Base-by-base conservation (phyloP, 2,797 vertebrate genomes). In the Argya squamiceps region DNA sequence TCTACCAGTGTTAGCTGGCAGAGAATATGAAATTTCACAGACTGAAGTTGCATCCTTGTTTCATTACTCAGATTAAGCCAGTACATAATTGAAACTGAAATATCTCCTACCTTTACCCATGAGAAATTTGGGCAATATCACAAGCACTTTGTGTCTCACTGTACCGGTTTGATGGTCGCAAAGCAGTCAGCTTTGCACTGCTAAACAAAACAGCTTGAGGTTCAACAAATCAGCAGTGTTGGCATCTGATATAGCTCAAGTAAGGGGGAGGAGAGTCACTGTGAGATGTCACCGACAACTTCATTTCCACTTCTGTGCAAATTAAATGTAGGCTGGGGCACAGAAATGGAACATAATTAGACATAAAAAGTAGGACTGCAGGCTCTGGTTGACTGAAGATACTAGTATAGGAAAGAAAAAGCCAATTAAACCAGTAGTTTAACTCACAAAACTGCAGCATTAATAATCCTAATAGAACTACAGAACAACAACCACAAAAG, bases 161-260 rank as follows among this genome's bases (percentile, higher is more conserved):
- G 65, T 49, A 75, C 37, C 65, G 59, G 41, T 58, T 1, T 32
- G 75, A 89, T 46, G 58, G 58, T 2, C 43, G 73, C 82, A 94
- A 89, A 89, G 69, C 67, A 93, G 50, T n/a, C 65, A 89, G 82
- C 78, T 88, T 92, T 71, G 58, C 36, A 52, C 39, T 41, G 76
- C 94, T 86, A 59, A 78, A 92, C 84, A 81, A 89, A 92, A 67
- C 73, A 95, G 89, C 65, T 81, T 69, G 82, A 94, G 76, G 79
- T 91, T 93, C 93, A 96, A 91, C 78, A 93, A 93, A 93, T 84
- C 92, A 89, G 87, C 91, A 88, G 43, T 6, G 76, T 3, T 94
- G 94, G 76, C 89, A 92, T 86, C 76, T 46, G 79, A 96, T 52
- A 71, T 3, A 92, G 84, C 85, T 92, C 32, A 94, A 93, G 79